Evolutionary conservation across 2,797 vertebrate species (phyloP).

Genomic region (Syngnathus acus): DNA sequence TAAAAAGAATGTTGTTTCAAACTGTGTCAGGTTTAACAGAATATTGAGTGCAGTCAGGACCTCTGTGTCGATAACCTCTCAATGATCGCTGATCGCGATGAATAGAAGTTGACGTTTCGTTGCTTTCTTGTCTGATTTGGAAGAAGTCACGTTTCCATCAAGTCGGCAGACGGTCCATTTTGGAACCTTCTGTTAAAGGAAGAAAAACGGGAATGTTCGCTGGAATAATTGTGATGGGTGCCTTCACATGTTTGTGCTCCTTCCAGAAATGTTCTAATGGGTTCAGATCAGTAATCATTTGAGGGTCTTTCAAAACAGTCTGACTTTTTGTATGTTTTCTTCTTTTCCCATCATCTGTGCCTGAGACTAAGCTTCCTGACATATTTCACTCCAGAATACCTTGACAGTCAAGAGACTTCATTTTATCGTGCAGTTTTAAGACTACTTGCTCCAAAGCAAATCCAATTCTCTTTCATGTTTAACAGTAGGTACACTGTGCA

Average conservation of each 20-base stretch:
- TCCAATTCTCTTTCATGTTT: not conserved
- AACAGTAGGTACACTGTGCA: not conserved
- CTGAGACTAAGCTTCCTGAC: not conserved
- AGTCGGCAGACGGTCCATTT: not conserved
- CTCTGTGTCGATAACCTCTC: constrained; percentile 65
- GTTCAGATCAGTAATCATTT: not conserved
- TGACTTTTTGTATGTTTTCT: not conserved
- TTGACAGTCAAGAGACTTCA: not conserved
- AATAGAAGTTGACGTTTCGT: constrained; percentile 65
- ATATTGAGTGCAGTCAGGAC: constrained; percentile 49
- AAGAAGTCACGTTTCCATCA: not conserved
- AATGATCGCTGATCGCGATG: constrained; percentile 66
- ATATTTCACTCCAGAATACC: not conserved
- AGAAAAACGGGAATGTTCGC: not conserved
- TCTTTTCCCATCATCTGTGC: not conserved
- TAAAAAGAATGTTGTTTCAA: constrained; percentile 49
- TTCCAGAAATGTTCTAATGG: not conserved
- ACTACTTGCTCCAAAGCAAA: not conserved
- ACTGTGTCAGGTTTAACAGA: constrained; percentile 46
- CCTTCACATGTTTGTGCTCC: not conserved
- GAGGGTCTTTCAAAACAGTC: not conserved
- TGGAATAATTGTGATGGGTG: not conserved
- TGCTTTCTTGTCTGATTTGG: constrained; percentile 21
- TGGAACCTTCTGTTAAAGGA: not conserved
- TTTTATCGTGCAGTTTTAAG: not conserved